Evolutionary conservation across 2,888 invertebrate species (phyloP).

Genomic region (Drosophila mimica): DNA sequence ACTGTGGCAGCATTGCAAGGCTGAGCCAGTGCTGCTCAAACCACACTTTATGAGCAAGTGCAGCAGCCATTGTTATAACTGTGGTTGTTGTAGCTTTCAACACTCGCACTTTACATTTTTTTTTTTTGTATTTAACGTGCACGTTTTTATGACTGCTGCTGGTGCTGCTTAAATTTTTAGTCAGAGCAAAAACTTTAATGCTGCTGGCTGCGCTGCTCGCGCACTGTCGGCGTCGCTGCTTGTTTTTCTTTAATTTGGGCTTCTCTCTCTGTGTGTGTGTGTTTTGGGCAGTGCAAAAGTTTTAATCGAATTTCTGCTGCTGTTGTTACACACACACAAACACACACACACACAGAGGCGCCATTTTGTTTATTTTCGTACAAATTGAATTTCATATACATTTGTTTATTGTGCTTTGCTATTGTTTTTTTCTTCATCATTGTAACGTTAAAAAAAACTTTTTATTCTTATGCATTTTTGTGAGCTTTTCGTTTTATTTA

Average conservation of each 20-base stretch:
- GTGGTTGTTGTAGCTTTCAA: conserved; percentile 52
- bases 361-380: conserved; percentile 75
- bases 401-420: conserved; percentile 39
- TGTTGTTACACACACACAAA: conserved; percentile 35
- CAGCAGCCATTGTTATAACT: conserved; percentile 40
- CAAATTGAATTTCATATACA: conserved; percentile 71
- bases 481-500: conserved; percentile 40
- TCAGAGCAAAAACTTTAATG: conserved; percentile 48
- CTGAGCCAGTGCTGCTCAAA: conserved; percentile 25
- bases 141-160: conserved; percentile 62
- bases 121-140: conserved; percentile 35
- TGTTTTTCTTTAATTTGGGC: conserved; percentile 78
- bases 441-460: conserved; percentile 47
- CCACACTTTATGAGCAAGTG: conserved; percentile 47
- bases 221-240: conserved; percentile 36
- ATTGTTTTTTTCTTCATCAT: conserved; percentile 32
- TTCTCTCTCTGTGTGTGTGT: conserved; percentile 44
- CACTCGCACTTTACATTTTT: conserved; percentile 48
- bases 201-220: conserved; percentile 1
- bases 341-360: conserved; percentile 40
- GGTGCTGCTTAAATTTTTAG: conserved; percentile 43
- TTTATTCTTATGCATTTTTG: conserved; percentile 68
- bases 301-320: conserved; percentile 76
- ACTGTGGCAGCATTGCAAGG: conserved; percentile 21
- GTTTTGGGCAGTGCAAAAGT: conserved; percentile 65